Evolutionary conservation across 2,888 invertebrate genomes (phyloP), one percentile per base, ranked within the genome.

Genomic region (Coleophora deauratella): DNA sequence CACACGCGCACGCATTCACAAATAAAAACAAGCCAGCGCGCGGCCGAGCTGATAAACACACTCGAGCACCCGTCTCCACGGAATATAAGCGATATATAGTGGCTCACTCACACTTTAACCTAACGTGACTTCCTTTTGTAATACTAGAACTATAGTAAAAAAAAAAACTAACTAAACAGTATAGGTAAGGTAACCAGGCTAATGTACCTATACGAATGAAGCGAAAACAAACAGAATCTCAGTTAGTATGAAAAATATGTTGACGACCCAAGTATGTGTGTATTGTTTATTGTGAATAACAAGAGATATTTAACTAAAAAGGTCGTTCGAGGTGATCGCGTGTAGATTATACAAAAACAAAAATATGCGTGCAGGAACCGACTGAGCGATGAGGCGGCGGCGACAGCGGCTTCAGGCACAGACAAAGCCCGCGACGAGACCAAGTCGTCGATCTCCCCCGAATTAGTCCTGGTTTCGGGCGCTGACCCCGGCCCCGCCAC

Each of bases 391-490:
- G 42, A 45, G 48, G 47, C 46, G 44, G 46, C 45, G 57, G 57
- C 52, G 58, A 47, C 52, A 59, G 56, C 53, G 62, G 56, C 62
- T 65, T 53, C 63, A n/a, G n/a, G 66, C 64, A 70, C 75, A 77
- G 81, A 82, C 84, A 82, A 82, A 80, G 82, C 74, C n/a, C 65
- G 60, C 69, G 66, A 57, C 72, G 63, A 53, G 63, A 65, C n/a
- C 68, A 70, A 79, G 80, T 78, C 84, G 82, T 69, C 80, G 82
- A 75, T 81, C 82, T 80, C 78, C 85, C 77, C 85, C 81, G 73
- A 85, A 84, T 85, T 85, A 85, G 82, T 84, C 81, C 81, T 81
- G 82, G 69, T 73, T 73, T 72, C 64, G 82, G 81, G 76, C 82
- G 80, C 70, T 82, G 82, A 81, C 82, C 84, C 68, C 50, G 49